Conservation (phyloP, 2,113 vertebrate species). For the Acrocephalus arundinaceus region DNA sequence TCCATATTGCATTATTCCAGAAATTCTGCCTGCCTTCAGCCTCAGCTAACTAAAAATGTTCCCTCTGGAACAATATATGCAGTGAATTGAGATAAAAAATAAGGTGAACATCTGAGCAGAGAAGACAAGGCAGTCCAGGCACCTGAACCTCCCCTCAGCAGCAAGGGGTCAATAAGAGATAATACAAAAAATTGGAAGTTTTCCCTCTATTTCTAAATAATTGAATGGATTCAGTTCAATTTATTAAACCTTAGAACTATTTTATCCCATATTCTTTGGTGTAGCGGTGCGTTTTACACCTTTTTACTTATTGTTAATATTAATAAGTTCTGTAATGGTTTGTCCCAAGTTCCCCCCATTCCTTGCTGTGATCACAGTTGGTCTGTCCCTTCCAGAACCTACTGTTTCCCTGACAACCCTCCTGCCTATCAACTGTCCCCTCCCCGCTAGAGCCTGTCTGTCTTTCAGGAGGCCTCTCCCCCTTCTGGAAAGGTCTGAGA, state of each 20-base stretch:
- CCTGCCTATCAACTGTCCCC: too few species aligned
- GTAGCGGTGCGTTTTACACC: too few species aligned
- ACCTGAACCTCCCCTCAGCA: neutral
- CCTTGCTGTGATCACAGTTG: too few species aligned
- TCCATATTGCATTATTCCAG: neutral
- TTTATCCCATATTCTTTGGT: neutral
- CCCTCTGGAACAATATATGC: neutral
- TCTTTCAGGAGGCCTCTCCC: too few species aligned
- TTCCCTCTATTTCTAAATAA: neutral
- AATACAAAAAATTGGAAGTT: neutral
- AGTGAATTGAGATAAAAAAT: neutral
- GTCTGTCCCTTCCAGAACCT: too few species aligned
- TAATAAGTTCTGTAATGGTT: too few species aligned
- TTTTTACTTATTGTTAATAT: too few species aligned
- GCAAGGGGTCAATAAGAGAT: neutral
- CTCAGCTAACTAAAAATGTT: neutral
- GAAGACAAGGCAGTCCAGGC: neutral
- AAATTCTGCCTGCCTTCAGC: neutral
- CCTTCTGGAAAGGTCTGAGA: too few species aligned
- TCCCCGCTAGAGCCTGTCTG: too few species aligned
- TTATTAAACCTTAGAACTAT: conserved; percentile 20
- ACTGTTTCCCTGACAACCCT: too few species aligned
- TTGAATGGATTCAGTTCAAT: neutral
- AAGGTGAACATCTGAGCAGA: neutral
- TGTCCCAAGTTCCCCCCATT: too few species aligned